These are phyloP conservation scores for Danio aesculapii DNA, from an alignment of 2,797 vertebrate species.

Conservation along the genomic window DNA sequence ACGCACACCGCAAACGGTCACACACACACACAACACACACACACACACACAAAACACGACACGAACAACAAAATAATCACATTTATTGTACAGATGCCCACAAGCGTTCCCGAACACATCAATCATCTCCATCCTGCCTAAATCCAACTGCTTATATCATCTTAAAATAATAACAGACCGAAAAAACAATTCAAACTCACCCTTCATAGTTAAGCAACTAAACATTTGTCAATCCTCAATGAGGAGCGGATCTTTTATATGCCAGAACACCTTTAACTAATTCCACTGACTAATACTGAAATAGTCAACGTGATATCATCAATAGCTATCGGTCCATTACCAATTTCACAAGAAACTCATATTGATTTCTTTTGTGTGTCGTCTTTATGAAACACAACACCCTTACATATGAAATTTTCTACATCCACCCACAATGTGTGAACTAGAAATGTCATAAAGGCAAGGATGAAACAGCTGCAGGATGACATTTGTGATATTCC, in stretches of 20 bases:
- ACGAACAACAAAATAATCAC: background rate
- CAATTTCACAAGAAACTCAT: conserved; percentile 33
- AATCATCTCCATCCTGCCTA: background rate
- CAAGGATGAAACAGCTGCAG: too few relatives aligned
- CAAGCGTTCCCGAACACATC: background rate
- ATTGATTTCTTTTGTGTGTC: background rate
- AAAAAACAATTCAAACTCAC: conserved; percentile 4
- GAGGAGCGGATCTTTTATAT: conserved; percentile 7
- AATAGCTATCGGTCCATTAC: conserved; percentile 31
- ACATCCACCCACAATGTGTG: conserved; percentile 25
- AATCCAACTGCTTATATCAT: background rate
- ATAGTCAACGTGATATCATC: conserved; percentile 69
- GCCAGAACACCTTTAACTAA: conserved; percentile 29
- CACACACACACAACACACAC: conserved; percentile 35
- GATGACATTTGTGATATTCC: background rate
- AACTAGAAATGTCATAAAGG: conserved; percentile 13
- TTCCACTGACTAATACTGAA: conserved; percentile 78
- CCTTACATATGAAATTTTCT: conserved; percentile 6
- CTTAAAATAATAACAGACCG: background rate
- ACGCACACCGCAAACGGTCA: conserved; percentile 13
- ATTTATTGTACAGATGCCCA: background rate
- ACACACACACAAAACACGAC: background rate
- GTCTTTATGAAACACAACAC: background rate
- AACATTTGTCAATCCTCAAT: background rate
- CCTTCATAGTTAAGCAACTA: background rate